These are phyloP conservation scores for Philereme transversata DNA, from an alignment of 2,888 invertebrate genomes.

Conservation along the genomic window DNA sequence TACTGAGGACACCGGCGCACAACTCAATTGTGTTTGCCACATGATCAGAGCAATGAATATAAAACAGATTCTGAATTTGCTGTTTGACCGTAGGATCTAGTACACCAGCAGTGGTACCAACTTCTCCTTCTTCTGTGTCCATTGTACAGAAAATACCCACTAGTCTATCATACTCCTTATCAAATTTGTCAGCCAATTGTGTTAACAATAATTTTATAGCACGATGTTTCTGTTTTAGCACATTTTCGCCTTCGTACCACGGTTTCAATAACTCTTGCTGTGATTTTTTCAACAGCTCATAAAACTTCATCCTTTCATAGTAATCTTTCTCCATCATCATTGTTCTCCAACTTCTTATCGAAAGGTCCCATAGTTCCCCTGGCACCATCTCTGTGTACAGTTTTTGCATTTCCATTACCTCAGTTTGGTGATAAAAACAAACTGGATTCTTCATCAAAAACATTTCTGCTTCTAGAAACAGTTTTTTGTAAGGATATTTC, in stretches of 20 bases:
- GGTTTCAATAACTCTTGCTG: constrained; percentile 63
- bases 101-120: neutral
- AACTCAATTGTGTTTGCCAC: constrained; percentile 58
- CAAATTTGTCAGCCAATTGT: constrained; percentile 61
- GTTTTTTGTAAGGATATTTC: constrained; percentile 65
- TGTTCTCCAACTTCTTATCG: constrained; percentile 64
- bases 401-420: constrained; percentile 62
- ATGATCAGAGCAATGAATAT: constrained; percentile 59
- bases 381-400: constrained; percentile 59
- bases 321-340: constrained; percentile 65
- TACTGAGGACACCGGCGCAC: constrained; percentile 67
- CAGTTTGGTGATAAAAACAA: constrained; percentile 74
- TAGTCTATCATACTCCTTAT: constrained; percentile 54
- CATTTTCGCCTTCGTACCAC: constrained; percentile 63
- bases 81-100: constrained; percentile 33
- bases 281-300: constrained; percentile 54
- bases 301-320: constrained; percentile 69
- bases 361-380: constrained; percentile 62
- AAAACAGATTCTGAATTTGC: constrained; percentile 57
- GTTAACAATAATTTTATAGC: constrained; percentile 57
- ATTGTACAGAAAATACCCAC: constrained; percentile 29
- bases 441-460: constrained; percentile 74
- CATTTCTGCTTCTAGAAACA: constrained; percentile 67
- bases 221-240: constrained; percentile 59
- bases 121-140: constrained; percentile 7